These are phyloP conservation scores for Microcebus lehilahytsara DNA, from an alignment of 2,113 vertebrate species.

Conservation along the genomic window DNA sequence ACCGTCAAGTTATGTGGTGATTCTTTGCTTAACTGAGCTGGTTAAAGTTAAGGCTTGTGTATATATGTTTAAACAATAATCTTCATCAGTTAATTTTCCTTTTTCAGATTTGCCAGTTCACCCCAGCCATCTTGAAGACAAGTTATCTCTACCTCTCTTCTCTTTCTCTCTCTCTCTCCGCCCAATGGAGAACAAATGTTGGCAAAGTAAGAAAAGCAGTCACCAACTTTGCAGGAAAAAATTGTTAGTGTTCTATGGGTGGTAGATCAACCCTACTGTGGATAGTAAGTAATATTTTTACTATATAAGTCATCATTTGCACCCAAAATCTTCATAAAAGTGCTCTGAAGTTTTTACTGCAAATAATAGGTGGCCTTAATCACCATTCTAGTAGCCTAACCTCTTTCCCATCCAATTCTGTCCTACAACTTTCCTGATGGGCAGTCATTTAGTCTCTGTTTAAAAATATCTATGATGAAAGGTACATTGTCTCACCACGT, in stretches of 20 bases:
- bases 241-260: not conserved
- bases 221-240: not conserved
- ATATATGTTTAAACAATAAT: not conserved
- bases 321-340: not conserved
- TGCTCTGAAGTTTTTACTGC: not conserved
- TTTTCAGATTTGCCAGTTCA: constrained; percentile 7
- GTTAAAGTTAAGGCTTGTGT: not conserved
- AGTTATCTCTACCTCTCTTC: not conserved
- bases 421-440: not conserved
- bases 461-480: not conserved
- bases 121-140: not conserved
- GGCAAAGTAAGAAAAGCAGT: not conserved
- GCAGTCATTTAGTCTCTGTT: not conserved
- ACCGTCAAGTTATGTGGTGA: not conserved
- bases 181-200: not conserved
- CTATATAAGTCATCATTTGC: not conserved
- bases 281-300: not conserved
- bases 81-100: not conserved
- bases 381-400: not conserved
- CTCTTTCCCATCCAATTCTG: not conserved
- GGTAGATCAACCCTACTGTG: not conserved
- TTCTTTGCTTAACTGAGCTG: not conserved
- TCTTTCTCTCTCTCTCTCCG: accelerated
- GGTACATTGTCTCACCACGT: not conserved
- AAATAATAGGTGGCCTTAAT: not conserved